Evolutionary conservation across 2,888 invertebrate species (phyloP), one percentile per base, ranked within the genome.

Genomic region (Acleris cristana): DNA sequence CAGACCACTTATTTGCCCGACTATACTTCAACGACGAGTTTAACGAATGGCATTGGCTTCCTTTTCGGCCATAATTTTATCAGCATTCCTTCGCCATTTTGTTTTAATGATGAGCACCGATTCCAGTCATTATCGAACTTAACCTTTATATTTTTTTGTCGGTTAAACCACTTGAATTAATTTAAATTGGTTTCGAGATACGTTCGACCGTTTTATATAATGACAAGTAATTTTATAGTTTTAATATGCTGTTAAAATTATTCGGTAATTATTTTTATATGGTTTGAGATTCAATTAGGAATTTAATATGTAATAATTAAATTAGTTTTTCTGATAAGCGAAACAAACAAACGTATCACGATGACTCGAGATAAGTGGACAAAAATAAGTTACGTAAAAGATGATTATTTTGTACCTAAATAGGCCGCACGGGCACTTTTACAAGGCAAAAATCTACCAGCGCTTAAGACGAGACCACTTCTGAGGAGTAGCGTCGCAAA

Each of bases 81-180:
- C 76, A 79, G 72, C 75, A 76, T 81, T 82, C 81, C 78, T 75
- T 81, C 81, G 74, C 78, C 72, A 57, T 64, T 58, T 70, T 65
- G 69, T 73, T 40, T 26, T 76, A 74, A 79, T 64, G 66, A 76
- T 74, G 74, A 74, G 75, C 77, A 74, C 71, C 75, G 76, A 79
- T 79, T 78, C 70, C 66, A 76, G 75, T 73, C 74, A 76, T 77
- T 76, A 71, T 73, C 71, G 49, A 49, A 65, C 23, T 14, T 48
- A 63, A 67, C 67, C 67, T 67, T 67, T 58, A 58, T 53, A 18
- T 62, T 67, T 66, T 69, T 69, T 60, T 40, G 55, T 26, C 34
- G 7, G 53, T 54, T 51, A 21, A 49, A 48, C 55, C 30, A 58
- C 58, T 57, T 58, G 40, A 58, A 65, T 57, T 57, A 65, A 69